A percentile compares a stretch with the other conserved stretches of the same genome.
These are phyloP conservation scores for Rana temporaria DNA, from an alignment of 2,113 vertebrate genomes.

Conservation along the genomic window DNA sequence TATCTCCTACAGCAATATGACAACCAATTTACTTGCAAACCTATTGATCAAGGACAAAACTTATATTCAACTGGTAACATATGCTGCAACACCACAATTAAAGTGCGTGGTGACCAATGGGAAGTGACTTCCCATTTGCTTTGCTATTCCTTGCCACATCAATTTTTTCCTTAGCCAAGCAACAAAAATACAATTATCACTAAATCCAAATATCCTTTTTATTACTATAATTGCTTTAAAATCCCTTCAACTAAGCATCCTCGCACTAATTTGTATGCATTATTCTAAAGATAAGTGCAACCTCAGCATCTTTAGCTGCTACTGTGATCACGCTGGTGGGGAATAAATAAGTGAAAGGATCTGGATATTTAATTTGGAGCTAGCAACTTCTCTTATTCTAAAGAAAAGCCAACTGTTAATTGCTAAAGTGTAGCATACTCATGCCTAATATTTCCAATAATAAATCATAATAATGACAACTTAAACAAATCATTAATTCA, in stretches of 20 bases:
- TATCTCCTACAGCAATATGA: conserved; percentile 18
- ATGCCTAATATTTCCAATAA: not conserved
- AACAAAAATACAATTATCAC: conserved; percentile 34
- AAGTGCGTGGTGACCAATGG: conserved; percentile 13
- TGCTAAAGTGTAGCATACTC: not conserved
- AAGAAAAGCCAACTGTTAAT: conserved; percentile 31
- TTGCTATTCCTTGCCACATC: not conserved
- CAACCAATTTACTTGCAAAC: conserved; percentile 30
- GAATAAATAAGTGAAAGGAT: conserved; percentile 18
- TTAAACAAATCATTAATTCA: not conserved
- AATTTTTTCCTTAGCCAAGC: conserved; percentile 36
- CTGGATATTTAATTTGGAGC: conserved; percentile 26
- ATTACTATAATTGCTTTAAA: conserved; percentile 42
- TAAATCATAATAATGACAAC: not conserved
- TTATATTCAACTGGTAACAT: conserved; percentile 35
- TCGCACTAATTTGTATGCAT: conserved; percentile 48
- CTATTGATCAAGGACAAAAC: conserved; percentile 52
- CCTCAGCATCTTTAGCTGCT: conserved; percentile 47
- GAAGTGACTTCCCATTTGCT: not conserved
- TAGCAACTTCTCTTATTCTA: conserved; percentile 12
- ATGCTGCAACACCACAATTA: conserved; percentile 25
- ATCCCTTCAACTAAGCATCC: conserved; percentile 44
- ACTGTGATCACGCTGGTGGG: conserved; percentile 26
- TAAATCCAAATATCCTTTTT: conserved; percentile 36
- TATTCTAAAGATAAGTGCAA: conserved; percentile 35